Percentiles rank a stretch among this genome's conserved stretches.
Conservation (phyloP, 2,797 vertebrate genomes). For the Epinephelus awoara region DNA sequence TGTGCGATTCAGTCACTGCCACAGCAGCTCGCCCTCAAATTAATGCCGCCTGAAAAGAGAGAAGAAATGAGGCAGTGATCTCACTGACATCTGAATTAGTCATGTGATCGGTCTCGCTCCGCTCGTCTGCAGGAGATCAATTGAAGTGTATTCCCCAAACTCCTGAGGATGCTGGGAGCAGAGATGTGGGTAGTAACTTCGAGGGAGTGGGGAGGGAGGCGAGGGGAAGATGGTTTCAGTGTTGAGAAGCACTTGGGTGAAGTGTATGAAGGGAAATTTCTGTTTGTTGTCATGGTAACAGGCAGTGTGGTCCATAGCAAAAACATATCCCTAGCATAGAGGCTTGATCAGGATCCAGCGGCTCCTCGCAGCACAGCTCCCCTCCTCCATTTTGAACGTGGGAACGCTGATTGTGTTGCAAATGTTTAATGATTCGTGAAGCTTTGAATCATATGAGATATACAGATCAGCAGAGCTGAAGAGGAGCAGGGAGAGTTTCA, state of each 20-base stretch:
- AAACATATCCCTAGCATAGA: conserved; percentile 73
- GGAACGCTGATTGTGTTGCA: conserved; percentile 55
- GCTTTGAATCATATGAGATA: conserved; percentile 43
- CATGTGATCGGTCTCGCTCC: conserved; percentile 60
- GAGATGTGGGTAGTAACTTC: conserved; percentile 53
- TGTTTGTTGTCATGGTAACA: conserved; percentile 85
- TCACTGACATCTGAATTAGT: conserved; percentile 64
- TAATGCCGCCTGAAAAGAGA: conserved; percentile 31
- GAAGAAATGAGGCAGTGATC: conserved; percentile 43
- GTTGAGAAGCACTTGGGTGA: conserved; percentile 66
- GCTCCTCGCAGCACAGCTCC: conserved; percentile 61
- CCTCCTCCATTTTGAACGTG: conserved; percentile 71
- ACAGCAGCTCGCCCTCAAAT: conserved; percentile 22
- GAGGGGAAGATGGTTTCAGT: conserved; percentile 43
- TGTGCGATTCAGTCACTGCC: conserved; percentile 8
- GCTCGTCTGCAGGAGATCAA: conserved; percentile 67
- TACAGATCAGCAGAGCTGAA: conserved; percentile 52
- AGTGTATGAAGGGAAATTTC: conserved; percentile 72
- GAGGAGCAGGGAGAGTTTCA: conserved; percentile 14
- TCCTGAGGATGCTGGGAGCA: conserved; percentile 59
- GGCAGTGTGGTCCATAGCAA: conserved; percentile 76
- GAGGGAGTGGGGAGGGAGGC: conserved; percentile 2
- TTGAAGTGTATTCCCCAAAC: conserved; percentile 65
- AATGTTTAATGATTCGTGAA: conserved; percentile 65
- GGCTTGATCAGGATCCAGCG: conserved; percentile 73